Base-by-base conservation (phyloP, 2,113 vertebrate genomes). In the Coreoperca whiteheadi region DNA sequence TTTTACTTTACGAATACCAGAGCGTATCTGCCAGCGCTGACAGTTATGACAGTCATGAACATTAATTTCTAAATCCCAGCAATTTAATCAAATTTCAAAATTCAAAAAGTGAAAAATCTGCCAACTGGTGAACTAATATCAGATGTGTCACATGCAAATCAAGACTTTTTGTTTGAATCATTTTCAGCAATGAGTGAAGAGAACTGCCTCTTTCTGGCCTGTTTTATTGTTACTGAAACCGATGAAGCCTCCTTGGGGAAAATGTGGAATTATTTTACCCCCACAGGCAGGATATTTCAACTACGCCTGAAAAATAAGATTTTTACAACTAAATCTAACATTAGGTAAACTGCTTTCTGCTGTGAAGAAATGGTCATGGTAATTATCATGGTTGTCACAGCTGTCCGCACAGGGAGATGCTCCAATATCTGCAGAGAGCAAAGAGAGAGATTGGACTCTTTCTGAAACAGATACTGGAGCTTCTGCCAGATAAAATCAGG, bases 121-220 rank as follows among this genome's bases (percentile, higher is more conserved):
- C 87, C 85, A 91, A 68, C 21, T 56, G 65, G 61, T 88, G 78
- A 86, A 79, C 77, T 82, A 77, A 86, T 77, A 67, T 61, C 30
- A 64, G 56, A 23, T 4, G 32, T 37, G 56, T 84, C 81, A 82
- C 77, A 61, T 51, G 61, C 50, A 81, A 83, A 34, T 71, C 6
- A 51, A 53, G 56, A 72, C 61, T 43, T 28, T 41, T 28, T 41
- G 59, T 51, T 65, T 86, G 78, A 56, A 50, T 84, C 2, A 18
- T 77, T 68, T 77, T 59, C 25, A 59, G 74, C 57, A 50, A 51
- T 77, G 74, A 77, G 56, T 34, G n/a, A 68, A 7, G 48, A 48
- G n/a, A 81, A 39, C 23, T 14, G 39, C 23, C 16, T 6, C 7
- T 48, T 39, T 74, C 57, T 71, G 59, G 43, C 57, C 51, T 56